Conservation (phyloP, 2,888 invertebrate genomes). For the Polylopha cassiicola region DNA sequence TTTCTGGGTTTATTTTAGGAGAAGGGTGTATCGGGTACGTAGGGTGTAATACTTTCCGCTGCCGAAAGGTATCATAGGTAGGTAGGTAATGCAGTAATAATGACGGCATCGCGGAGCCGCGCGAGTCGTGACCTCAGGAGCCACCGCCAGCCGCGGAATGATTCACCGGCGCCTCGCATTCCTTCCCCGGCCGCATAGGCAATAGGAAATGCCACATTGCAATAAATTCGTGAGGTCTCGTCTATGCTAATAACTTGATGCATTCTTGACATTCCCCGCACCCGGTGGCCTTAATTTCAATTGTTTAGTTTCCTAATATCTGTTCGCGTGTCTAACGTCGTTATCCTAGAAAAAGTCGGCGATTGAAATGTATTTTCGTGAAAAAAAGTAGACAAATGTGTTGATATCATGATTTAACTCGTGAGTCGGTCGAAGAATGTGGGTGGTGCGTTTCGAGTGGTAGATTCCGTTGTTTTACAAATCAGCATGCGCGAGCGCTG, state of each 20-base stretch:
- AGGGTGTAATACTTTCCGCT: conserved; percentile 7
- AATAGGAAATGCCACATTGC: conserved; percentile 66
- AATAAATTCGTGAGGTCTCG: conserved; percentile 48
- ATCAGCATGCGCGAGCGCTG: conserved; percentile 46
- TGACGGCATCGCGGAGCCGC: conserved; percentile 55
- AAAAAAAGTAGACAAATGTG: conserved; percentile 4
- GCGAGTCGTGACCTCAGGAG: conserved; percentile 58
- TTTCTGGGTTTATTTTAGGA: conserved; percentile 16
- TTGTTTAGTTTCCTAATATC: too few species aligned
- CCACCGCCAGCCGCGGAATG: conserved; percentile 39
- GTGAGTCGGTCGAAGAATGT: conserved; percentile 19
- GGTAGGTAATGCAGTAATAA: conserved; percentile 43
- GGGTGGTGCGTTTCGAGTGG: conserved; percentile 32
- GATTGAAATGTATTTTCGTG: too few species aligned
- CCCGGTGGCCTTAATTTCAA: conserved; percentile 14
- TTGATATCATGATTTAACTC: conserved; percentile 4
- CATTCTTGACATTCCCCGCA: conserved; percentile 12
- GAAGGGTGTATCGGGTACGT: not conserved
- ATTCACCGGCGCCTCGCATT: conserved; percentile 63
- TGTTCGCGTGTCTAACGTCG: too few species aligned
- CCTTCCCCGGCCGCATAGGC: conserved; percentile 56
- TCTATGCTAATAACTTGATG: conserved; percentile 20
- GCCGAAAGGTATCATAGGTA: conserved; percentile 1
- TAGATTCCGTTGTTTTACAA: conserved; percentile 51
- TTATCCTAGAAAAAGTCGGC: too few species aligned